Conservation (phyloP, 2,113 vertebrate genomes). For the Hippocampus barbouri region DNA sequence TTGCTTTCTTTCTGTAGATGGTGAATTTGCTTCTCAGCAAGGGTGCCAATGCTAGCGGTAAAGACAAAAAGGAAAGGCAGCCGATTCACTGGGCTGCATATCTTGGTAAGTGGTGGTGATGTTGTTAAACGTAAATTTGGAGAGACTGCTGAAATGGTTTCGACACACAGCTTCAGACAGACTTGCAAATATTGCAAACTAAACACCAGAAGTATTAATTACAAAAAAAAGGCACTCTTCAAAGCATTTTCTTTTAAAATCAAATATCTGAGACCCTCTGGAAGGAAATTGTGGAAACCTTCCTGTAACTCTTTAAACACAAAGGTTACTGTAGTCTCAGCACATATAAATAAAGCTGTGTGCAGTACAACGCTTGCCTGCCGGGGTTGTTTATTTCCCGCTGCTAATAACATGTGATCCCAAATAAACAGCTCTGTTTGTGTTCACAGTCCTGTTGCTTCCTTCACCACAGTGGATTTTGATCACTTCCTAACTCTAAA, state of each 20-base stretch:
- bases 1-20: slow-evolving; percentile 70
- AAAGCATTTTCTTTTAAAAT: neutral
- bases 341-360: neutral
- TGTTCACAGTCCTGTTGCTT: neutral
- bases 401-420: neutral
- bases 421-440: neutral
- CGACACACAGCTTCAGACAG: neutral
- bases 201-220: neutral
- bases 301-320: neutral
- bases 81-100: slow-evolving; percentile 92
- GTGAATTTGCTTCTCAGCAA: slow-evolving; percentile 88
- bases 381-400: neutral
- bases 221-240: neutral
- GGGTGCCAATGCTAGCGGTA: slow-evolving; percentile 82
- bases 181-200: neutral
- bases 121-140: neutral
- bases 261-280: neutral
- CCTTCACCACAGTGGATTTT: neutral
- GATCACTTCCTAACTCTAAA: neutral
- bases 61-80: slow-evolving; percentile 90
- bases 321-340: slow-evolving; percentile 4
- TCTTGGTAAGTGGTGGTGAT: slow-evolving; percentile 74
- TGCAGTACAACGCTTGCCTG: neutral
- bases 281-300: neutral
- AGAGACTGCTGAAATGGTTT: neutral